Conservation (phyloP, 2,797 vertebrate species). For the Crax fasciolata region DNA sequence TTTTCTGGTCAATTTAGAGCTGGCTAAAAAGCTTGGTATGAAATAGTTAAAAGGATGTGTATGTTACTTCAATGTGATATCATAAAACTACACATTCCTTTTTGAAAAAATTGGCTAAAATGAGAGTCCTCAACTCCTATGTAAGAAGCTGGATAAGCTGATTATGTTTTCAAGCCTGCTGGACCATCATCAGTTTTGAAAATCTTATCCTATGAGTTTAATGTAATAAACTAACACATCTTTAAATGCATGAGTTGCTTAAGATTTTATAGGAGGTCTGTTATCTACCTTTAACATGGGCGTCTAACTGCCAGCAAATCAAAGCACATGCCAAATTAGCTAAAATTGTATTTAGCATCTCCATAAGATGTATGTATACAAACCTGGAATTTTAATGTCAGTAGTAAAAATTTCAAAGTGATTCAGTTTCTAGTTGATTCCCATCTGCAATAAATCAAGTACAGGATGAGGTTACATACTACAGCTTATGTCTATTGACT, state of each 20-base stretch:
- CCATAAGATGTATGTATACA: constrained; percentile 62
- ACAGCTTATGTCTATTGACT: constrained; percentile 86
- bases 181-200: constrained; percentile 24
- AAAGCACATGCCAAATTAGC: constrained; percentile 56
- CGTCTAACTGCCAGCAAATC: constrained; percentile 41
- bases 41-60: background rate
- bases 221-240: constrained; percentile 41
- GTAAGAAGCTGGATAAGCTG: background rate
- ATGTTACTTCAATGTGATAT: background rate
- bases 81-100: background rate
- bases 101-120: background rate
- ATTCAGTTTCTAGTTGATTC: constrained; percentile 86
- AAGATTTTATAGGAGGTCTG: constrained; percentile 42
- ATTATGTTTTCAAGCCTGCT: background rate
- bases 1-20: constrained; percentile 53
- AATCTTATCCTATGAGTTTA: background rate
- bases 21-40: background rate
- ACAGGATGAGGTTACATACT: constrained; percentile 88
- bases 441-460: constrained; percentile 92
- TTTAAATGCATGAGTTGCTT: constrained; percentile 27
- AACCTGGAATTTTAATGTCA: constrained; percentile 85
- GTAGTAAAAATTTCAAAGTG: constrained; percentile 83
- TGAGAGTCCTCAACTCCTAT: background rate
- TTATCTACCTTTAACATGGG: constrained; percentile 31
- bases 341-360: constrained; percentile 71